Evolutionary conservation across 2,888 invertebrate species (phyloP), one percentile per base, ranked within the genome.

Genomic region (Azorinus chamasolen): DNA sequence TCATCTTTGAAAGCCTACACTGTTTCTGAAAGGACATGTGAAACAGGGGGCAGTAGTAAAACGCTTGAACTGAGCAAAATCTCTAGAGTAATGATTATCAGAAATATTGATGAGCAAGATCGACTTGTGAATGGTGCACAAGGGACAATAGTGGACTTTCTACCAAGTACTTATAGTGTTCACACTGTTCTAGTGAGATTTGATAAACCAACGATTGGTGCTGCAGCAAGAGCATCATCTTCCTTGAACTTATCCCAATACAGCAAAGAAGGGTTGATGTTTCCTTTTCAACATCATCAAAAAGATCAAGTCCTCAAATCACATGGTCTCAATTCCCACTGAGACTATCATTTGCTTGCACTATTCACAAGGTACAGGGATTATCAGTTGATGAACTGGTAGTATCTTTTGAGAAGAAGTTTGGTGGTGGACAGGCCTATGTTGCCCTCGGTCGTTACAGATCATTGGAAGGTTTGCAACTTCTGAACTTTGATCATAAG

Each of bases 351-450:
- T 79, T 51, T 43, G 78, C 75, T 4, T 75, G 66, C 39, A 81
- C 79, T 18, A 74, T 79, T 37, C 81, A 82, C 41, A 82, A 83
- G 59, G 79, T 76, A 3, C 81, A 82, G 46, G 83, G 81, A 4
- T 46, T 59, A 22, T 59, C 79, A 32, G 48, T 76, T 2, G 59
- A 81, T 43, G 55, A 71, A 46, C 50, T 79, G 32, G 73, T 72
- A 18, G 73, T 83, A 10, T 79, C 79, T 2, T 72, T 81, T 68
- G 37, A 80, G 24, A 43, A 57, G 2, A 46, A 6, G 18, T 81
- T 83, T 39, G 22, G 39, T 27, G 46, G 22, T 55, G 81, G 78
- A 3, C 81, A 83, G 24, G 79, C 77, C 22, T 79, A 82, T 70
- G 81, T 84, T 51, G 75, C 78, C 2, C 43, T 83, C 14, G 75